A percentile compares a stretch with the other conserved stretches of the same genome.
phyloP scores from a whole-genome alignment of 1,140 invertebrate genomes.

The Chlorops oryzae region DNA sequence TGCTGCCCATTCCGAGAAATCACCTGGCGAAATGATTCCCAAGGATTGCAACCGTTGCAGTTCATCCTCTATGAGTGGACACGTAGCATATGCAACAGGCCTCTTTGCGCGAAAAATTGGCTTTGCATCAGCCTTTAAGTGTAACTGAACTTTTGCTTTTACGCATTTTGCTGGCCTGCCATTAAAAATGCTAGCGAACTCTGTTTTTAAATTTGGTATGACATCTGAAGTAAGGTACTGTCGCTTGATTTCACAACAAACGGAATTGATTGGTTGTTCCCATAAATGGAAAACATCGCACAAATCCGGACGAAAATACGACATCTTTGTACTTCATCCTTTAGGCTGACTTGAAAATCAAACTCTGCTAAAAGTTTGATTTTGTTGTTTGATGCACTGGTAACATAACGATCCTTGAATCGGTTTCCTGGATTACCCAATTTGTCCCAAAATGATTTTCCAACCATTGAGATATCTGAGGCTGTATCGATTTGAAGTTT shows the following conservation, averaged over 20 bases:
- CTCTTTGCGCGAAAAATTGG: no score
- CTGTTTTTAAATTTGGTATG: no score
- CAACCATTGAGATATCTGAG: conserved; percentile 3
- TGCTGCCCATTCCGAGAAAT: conserved; percentile 41
- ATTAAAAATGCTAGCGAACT: no score
- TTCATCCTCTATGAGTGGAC: conserved; percentile 13
- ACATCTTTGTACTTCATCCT: conserved; percentile 2
- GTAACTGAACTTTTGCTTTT: no score
- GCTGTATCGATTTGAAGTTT: conserved; percentile 3
- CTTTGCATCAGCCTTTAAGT: no score
- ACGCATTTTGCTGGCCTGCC: no score
- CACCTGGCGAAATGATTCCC: conserved; percentile 16
- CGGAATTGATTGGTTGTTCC: not conserved
- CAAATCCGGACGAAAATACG: not conserved
- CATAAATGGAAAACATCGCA: not conserved
- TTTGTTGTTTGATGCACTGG: conserved; percentile 1
- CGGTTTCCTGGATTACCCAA: conserved; percentile 1
- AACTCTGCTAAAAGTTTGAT: conserved; percentile 2
- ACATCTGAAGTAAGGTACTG: no score
- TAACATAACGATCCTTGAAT: not conserved
- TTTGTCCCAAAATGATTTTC: not conserved
- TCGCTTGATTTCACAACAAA: no score
- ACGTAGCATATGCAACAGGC: no score
- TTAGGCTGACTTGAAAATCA: not conserved
- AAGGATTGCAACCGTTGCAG: not conserved